Percentiles rank a stretch among this genome's conserved stretches.
Evolutionary conservation across 2,888 invertebrate genomes (phyloP).

Genomic region (Drosophila birchii): DNA sequence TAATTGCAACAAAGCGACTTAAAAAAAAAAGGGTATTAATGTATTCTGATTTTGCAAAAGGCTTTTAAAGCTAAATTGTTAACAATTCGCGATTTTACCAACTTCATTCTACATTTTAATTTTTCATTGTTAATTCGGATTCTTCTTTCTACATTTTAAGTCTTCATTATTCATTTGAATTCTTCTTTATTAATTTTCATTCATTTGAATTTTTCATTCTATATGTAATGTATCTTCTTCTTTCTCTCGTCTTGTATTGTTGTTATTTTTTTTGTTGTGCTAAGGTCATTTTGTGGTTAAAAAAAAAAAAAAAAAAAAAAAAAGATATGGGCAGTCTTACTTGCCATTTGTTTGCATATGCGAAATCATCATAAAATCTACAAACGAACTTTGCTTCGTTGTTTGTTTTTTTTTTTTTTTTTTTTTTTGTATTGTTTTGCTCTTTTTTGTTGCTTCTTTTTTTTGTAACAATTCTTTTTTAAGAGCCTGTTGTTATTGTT

Average conservation of each 20-base stretch:
- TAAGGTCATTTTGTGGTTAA: slow-evolving; percentile 70
- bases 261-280: slow-evolving; percentile 40
- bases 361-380: slow-evolving; percentile 20
- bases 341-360: slow-evolving; percentile 58
- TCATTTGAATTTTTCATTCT: slow-evolving; percentile 14
- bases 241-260: slow-evolving; percentile 4
- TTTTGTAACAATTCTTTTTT: slow-evolving; percentile 31
- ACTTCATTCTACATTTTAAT: slow-evolving; percentile 14
- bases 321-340: slow-evolving; percentile 16
- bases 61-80: slow-evolving; percentile 11
- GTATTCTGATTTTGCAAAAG: neutral
- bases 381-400: slow-evolving; percentile 41
- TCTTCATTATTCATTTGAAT: too few relatives aligned
- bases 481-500: slow-evolving; percentile 31
- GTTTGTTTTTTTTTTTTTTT: slow-evolving; percentile 14
- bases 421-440: neutral
- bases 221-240: neutral
- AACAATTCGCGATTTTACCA: slow-evolving; percentile 12
- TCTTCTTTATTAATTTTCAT: too few relatives aligned
- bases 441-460: slow-evolving; percentile 8
- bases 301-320: slow-evolving; percentile 4
- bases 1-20: neutral
- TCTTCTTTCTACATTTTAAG: too few relatives aligned
- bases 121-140: too few relatives aligned
- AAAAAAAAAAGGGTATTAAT: neutral